Conservation (phyloP, 1,140 invertebrate genomes). For the Philopotamus ludificatus region DNA sequence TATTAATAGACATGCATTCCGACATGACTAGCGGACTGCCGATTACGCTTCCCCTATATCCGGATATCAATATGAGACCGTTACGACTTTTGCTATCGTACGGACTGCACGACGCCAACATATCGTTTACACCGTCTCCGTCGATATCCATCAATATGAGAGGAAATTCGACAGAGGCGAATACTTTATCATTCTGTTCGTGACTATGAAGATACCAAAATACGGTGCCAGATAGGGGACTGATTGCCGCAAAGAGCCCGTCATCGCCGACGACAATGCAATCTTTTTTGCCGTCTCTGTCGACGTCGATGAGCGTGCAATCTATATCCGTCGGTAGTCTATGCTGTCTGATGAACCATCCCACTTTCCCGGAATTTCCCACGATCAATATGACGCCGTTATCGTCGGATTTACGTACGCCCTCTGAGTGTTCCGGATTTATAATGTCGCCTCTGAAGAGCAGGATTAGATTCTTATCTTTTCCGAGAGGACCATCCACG, state of each 20-base stretch:
- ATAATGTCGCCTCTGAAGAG: slow-evolving; percentile 66
- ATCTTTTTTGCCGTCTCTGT: slow-evolving; percentile 66
- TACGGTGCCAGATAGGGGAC: slow-evolving; percentile 65
- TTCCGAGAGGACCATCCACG: slow-evolving; percentile 59
- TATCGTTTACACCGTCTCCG: slow-evolving; percentile 66
- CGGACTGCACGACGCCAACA: slow-evolving; percentile 60
- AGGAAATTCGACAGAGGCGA: slow-evolving; percentile 64
- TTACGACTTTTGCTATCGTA: slow-evolving; percentile 56
- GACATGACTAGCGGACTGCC: slow-evolving; percentile 55
- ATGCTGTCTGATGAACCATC: slow-evolving; percentile 64
- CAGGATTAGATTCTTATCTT: slow-evolving; percentile 67
- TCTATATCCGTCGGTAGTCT: slow-evolving; percentile 67
- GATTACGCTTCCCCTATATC: slow-evolving; percentile 60
- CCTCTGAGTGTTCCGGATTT: slow-evolving; percentile 54
- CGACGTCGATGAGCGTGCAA: slow-evolving; percentile 68
- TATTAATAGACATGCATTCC: slow-evolving; percentile 54
- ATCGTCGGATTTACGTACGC: slow-evolving; percentile 53
- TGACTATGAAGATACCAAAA: slow-evolving; percentile 65
- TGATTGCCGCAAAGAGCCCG: slow-evolving; percentile 66
- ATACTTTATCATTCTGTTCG: slow-evolving; percentile 51
- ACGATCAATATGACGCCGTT: slow-evolving; percentile 63
- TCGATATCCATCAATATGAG: slow-evolving; percentile 70
- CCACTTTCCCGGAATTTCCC: slow-evolving; percentile 61
- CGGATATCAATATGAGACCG: slow-evolving; percentile 64
- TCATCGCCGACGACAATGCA: slow-evolving; percentile 70